Percentiles rank a stretch among this genome's conserved stretches.
phyloP scores from a whole-genome alignment of 2,113 vertebrate genomes.

The Microtus montanus region DNA sequence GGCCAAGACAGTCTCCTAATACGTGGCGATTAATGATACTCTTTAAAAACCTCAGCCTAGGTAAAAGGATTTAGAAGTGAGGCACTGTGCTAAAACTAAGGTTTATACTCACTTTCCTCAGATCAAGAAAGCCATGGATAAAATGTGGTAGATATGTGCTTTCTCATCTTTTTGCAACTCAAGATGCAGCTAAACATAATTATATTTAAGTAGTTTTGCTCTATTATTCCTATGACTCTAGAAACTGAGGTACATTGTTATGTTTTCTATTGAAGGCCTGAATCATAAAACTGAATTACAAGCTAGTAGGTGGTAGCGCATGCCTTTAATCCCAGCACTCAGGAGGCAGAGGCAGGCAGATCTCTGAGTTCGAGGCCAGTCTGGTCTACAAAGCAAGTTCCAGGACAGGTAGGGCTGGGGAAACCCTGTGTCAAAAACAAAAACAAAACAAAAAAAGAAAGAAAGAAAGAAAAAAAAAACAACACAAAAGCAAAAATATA shows the following conservation, averaged over 20 bases:
- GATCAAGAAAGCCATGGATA: constrained; percentile 15
- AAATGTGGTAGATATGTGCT: not conserved
- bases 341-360: too few species aligned
- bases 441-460: too few species aligned
- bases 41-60: constrained; percentile 28
- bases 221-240: constrained; percentile 45
- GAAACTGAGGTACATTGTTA: not conserved
- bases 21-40: constrained; percentile 52
- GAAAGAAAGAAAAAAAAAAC: too few species aligned
- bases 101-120: not conserved
- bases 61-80: constrained; percentile 33
- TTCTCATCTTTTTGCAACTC: constrained; percentile 9
- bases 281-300: constrained; percentile 25
- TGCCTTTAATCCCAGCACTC: too few species aligned
- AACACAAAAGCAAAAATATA: too few species aligned
- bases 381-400: too few species aligned
- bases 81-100: constrained; percentile 24
- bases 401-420: too few species aligned
- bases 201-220: constrained; percentile 29
- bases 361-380: too few species aligned
- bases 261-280: constrained; percentile 33
- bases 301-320: not conserved
- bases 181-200: not conserved
- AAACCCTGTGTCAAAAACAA: too few species aligned
- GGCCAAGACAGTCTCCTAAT: constrained; percentile 45